These are phyloP conservation scores for Sebastes kiyomatsui DNA, from an alignment of 2,797 vertebrate genomes.

Conservation along the genomic window DNA sequence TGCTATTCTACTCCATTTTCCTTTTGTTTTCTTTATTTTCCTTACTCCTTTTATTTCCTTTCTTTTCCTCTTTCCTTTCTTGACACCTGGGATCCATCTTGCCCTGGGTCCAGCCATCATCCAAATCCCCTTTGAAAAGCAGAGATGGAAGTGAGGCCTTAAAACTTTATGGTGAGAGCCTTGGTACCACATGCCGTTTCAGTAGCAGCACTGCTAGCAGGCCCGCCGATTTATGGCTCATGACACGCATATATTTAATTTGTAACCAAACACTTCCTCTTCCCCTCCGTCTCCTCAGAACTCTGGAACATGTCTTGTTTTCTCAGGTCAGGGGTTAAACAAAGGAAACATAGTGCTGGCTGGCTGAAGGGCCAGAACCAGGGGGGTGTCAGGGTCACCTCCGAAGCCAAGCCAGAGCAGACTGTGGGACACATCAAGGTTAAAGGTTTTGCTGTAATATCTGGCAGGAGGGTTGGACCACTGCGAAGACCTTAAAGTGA, in stretches of 20 bases:
- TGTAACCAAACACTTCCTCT: conserved; percentile 99
- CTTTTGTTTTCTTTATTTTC: background rate
- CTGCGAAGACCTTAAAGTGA: conserved; percentile 32
- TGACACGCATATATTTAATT: conserved; percentile 97
- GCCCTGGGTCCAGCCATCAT: conserved; percentile 48
- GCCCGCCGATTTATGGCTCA: conserved; percentile 90
- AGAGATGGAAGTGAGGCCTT: conserved; percentile 73
- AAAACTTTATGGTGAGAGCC: conserved; percentile 84
- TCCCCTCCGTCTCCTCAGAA: conserved; percentile 90
- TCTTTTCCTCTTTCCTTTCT: background rate
- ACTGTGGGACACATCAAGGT: conserved; percentile 75
- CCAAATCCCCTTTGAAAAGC: conserved; percentile 70
- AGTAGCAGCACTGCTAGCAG: conserved; percentile 83
- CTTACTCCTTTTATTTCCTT: background rate
- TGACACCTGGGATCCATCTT: conserved; percentile 67
- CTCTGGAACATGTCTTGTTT: conserved; percentile 90
- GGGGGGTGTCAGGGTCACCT: conserved; percentile 49
- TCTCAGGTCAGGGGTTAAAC: conserved; percentile 96
- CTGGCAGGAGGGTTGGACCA: conserved; percentile 35
- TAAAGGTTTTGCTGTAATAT: conserved; percentile 81
- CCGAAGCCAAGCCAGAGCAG: conserved; percentile 10
- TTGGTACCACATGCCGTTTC: conserved; percentile 80
- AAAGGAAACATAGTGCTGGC: conserved; percentile 92
- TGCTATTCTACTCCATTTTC: background rate
- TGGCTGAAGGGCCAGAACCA: conserved; percentile 79